Percentiles rank a stretch among this genome's conserved stretches.
phyloP scores from a whole-genome alignment of 2,797 vertebrate genomes.

The Erethizon dorsatum region DNA sequence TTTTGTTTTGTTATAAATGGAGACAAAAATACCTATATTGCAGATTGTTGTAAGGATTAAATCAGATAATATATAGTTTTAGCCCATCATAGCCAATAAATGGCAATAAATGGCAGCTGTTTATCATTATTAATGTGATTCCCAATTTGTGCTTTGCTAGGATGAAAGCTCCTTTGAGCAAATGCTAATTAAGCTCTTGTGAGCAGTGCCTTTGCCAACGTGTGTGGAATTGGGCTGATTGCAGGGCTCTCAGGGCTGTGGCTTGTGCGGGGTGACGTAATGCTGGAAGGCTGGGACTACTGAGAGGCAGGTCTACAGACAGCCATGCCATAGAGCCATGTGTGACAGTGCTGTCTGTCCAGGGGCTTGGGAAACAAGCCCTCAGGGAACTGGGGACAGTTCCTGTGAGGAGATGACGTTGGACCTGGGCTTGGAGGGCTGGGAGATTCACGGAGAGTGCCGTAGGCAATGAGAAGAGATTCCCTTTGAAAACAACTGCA shows the following conservation, averaged over 20 bases:
- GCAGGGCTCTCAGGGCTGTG: not conserved
- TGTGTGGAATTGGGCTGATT: not conserved
- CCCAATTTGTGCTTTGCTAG: not conserved
- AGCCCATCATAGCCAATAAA: not conserved
- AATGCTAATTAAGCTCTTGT: conserved; percentile 29
- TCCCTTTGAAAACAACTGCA: not conserved
- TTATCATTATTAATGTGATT: conserved; percentile 26
- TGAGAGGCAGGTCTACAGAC: not conserved
- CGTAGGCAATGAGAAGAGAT: not conserved
- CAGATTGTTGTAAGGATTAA: not conserved
- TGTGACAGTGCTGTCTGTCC: not conserved
- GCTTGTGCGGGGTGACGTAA: not conserved
- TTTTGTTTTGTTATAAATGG: not conserved
- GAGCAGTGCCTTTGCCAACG: not conserved
- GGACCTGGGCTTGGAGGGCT: not conserved
- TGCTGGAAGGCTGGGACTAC: not conserved
- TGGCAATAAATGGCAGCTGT: not conserved
- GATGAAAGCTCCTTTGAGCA: conserved; percentile 30
- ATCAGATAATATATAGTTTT: conserved; percentile 41
- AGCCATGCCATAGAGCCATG: not conserved
- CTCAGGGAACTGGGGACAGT: not conserved
- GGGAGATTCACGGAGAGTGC: not conserved
- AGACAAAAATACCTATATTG: not conserved
- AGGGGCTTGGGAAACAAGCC: not conserved
- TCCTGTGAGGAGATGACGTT: not conserved